phyloP scores from a whole-genome alignment of 2,797 vertebrate genomes.

The Halcyon smyrnensis region DNA sequence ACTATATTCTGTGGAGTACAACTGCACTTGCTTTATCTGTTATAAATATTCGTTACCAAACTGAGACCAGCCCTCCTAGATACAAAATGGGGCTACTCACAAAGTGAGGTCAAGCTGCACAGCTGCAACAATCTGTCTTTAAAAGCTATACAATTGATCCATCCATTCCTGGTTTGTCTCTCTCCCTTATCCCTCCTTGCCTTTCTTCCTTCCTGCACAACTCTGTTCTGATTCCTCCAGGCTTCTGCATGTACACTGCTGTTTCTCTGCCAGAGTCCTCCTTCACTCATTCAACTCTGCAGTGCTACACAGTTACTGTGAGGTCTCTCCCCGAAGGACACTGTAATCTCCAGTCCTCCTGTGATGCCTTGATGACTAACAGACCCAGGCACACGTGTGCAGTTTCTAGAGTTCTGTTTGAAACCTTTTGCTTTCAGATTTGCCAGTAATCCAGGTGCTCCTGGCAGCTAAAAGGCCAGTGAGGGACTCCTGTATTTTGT shows the following conservation, averaged over 20 bases:
- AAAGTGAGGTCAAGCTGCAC: background rate
- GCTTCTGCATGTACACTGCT: rapidly evolving
- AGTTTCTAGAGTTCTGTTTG: background rate
- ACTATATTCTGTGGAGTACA: background rate
- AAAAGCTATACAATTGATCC: background rate
- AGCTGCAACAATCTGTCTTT: background rate
- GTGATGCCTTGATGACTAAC: constrained; percentile 3
- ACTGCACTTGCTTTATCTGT: background rate
- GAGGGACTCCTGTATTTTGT: background rate
- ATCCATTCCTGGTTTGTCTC: background rate
- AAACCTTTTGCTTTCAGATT: constrained; percentile 15
- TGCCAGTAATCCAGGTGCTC: constrained; percentile 12
- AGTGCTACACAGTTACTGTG: background rate
- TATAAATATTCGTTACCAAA: background rate
- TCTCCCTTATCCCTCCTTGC: background rate
- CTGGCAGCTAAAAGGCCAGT: background rate
- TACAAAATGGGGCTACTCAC: background rate
- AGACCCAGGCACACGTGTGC: background rate
- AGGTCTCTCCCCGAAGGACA: background rate
- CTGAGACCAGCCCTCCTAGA: background rate
- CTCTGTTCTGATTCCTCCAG: background rate
- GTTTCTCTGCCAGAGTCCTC: background rate
- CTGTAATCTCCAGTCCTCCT: background rate
- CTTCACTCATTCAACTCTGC: background rate
- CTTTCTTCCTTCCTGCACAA: background rate